phyloP scores from a whole-genome alignment of 2,113 vertebrate species.

The Strix uralensis region DNA sequence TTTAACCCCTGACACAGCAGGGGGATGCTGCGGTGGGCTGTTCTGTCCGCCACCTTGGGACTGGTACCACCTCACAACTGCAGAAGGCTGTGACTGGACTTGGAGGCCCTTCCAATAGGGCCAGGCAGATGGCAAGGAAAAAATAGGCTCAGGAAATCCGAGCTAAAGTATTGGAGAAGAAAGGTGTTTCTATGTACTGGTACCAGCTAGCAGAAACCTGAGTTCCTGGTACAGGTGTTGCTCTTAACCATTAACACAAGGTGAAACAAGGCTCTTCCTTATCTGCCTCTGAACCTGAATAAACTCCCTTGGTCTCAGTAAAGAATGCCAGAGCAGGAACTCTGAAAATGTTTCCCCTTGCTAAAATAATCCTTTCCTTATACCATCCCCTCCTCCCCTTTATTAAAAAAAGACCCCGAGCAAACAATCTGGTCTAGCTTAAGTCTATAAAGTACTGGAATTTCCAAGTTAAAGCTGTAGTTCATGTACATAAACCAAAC shows the following conservation, averaged over 20 bases:
- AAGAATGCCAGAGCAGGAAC: neutral
- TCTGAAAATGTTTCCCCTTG: neutral
- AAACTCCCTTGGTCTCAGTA: neutral
- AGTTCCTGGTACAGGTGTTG: neutral
- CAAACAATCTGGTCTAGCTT: neutral
- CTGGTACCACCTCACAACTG: too few species aligned
- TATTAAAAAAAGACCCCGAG: neutral
- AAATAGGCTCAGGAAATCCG: neutral
- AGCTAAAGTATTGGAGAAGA: neutral
- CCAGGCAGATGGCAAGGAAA: neutral
- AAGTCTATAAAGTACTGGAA: neutral
- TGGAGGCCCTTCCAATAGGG: neutral
- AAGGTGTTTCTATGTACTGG: neutral
- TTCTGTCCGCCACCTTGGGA: accelerated
- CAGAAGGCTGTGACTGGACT: neutral
- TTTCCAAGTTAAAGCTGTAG: neutral
- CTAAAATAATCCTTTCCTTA: neutral
- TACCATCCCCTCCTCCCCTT: neutral
- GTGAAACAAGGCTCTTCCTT: neutral
- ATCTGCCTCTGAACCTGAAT: neutral
- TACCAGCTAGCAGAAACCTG: neutral
- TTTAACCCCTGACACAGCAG: accelerated
- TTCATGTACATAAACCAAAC: neutral
- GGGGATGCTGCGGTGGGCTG: neutral
- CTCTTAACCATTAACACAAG: neutral